Conservation (phyloP, 2,797 vertebrate genomes). For the Sitta carolinensis region DNA sequence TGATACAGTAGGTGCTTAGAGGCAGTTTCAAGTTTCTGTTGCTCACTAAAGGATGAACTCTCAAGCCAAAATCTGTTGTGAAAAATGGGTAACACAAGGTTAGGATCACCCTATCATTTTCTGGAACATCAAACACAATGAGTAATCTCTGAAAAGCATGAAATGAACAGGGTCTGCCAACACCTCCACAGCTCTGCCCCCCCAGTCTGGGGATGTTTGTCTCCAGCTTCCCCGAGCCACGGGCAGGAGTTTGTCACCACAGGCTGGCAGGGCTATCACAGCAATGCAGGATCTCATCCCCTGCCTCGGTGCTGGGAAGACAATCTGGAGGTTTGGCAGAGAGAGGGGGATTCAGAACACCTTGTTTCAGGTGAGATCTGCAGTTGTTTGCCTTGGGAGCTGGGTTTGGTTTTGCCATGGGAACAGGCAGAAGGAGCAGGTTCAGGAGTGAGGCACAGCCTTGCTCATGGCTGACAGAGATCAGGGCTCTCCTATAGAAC, state of each 20-base stretch:
- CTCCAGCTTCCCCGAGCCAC: not conserved
- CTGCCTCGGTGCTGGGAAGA: not conserved
- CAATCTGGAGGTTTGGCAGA: not conserved
- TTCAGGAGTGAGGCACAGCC: not conserved
- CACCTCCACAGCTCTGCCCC: not conserved
- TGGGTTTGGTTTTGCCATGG: not conserved
- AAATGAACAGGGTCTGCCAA: slow-evolving; percentile 28
- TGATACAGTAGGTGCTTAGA: not conserved
- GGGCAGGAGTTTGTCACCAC: not conserved
- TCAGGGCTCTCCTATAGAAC: not conserved
- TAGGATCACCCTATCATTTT: not conserved
- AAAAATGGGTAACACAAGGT: not conserved
- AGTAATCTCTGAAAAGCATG: slow-evolving; percentile 9
- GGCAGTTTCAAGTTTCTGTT: not conserved
- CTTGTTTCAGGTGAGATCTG: not conserved
- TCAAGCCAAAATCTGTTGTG: not conserved
- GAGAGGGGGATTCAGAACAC: not conserved
- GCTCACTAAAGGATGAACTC: not conserved
- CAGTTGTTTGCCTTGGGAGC: not conserved
- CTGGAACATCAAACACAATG: slow-evolving; percentile 24
- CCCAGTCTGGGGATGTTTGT: not conserved
- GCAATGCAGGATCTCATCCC: not conserved
- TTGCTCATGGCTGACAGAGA: not conserved
- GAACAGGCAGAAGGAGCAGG: not conserved
- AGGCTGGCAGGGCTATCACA: not conserved